Evolutionary conservation across 2,797 vertebrate species (phyloP), one percentile per base, ranked within the genome.

Genomic region (Sebastes cheni): DNA sequence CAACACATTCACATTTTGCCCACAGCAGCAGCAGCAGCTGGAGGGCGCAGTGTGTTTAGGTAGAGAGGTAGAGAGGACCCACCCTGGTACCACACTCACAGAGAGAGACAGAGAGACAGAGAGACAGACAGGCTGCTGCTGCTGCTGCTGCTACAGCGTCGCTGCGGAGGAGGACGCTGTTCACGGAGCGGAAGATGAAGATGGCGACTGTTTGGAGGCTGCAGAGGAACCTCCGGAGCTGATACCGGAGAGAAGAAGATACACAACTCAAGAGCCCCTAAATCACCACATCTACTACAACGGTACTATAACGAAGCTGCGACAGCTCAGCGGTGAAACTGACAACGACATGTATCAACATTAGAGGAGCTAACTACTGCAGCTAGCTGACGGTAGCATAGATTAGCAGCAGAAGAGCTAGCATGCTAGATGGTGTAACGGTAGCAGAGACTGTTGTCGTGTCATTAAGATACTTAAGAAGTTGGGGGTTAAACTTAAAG

Each of bases 131-230:
- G 87, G 34, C 32, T 34, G 32, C 32, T 34, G 81, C 62, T 64
- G 32, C 30, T 32, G 30, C 30, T 32, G 81, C 62, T 36, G 58
- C 58, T 27, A 32, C 76, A 62, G 85, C 69, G 79, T 80, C 80
- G 77, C 87, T 88, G 67, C 58, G 39, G 39, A 42, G 39, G 39
- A 91, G 85, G 94, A 88, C 83, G 92, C 88, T 77, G 84, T 70
- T 86, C 80, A 62, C 72, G 60, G 23, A 79, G 88, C 86, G 88
- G 90, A 96, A 97, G 95, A 96, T 96, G 90, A 96, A 97, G 95
- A 97, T 96, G 96, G 95, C 95, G 95, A 93, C 91, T 92, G 91
- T 91, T 84, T 92, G 94, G 93, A 92, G 91, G 91, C 89, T 92
- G 94, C 88, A 68, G 82, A 83, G 88, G 83, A 92, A 79, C 86